These are phyloP conservation scores for Notothenia rossii DNA, from an alignment of 2,113 vertebrate genomes.

Conservation along the genomic window DNA sequence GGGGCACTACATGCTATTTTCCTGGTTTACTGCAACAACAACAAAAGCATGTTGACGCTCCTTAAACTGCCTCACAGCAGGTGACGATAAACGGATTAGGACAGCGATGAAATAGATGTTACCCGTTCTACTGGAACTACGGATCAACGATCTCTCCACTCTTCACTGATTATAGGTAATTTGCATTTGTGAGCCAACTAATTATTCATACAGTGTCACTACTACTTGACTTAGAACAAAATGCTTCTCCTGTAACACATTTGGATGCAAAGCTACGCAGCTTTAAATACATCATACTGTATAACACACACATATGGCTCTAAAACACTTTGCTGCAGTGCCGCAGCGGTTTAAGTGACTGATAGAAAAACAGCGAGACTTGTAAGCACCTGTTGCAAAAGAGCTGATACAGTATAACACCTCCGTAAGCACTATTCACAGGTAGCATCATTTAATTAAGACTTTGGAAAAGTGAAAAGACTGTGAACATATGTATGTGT, in stretches of 20 bases:
- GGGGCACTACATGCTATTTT: too few species aligned
- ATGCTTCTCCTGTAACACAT: conserved; percentile 28
- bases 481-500: conserved; percentile 11
- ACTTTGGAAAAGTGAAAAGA: conserved; percentile 8
- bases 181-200: conserved; percentile 31
- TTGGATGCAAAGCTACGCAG: conserved; percentile 27
- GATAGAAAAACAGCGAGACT: conserved; percentile 5
- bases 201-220: conserved; percentile 17
- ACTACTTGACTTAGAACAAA: conserved; percentile 16
- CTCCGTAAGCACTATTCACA: not conserved
- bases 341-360: conserved; percentile 23
- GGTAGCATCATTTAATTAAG: conserved; percentile 11
- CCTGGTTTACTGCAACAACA: too few species aligned
- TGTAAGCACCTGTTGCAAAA: conserved; percentile 1
- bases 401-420: conserved; percentile 1
- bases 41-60: too few species aligned
- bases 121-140: not conserved
- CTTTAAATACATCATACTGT: conserved; percentile 30
- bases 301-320: conserved; percentile 24
- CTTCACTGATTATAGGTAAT: conserved; percentile 15
- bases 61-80: not conserved
- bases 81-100: conserved; percentile 10
- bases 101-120: conserved; percentile 11
- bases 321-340: conserved; percentile 33
- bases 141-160: not conserved